Evolutionary conservation across 1,140 invertebrate species (phyloP).

Genomic region (Drosophila sp.): DNA sequence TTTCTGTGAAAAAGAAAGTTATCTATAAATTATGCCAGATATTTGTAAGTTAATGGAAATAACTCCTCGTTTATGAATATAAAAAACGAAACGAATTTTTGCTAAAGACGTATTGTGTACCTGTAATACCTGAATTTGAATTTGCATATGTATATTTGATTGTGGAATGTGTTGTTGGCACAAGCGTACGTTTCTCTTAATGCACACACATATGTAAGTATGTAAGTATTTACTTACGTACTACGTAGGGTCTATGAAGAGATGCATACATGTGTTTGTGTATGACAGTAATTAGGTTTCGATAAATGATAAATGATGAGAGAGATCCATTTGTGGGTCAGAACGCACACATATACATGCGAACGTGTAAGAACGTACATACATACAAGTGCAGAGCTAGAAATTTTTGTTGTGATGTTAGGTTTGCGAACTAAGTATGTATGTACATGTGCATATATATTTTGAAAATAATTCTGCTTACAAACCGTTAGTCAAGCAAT

Average conservation of each 20-base stretch:
- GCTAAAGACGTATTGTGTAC: conserved; percentile 11
- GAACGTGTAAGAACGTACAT: background rate
- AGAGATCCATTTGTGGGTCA: conserved; percentile 15
- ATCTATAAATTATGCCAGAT: conserved; percentile 20
- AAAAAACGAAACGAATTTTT: conserved; percentile 8
- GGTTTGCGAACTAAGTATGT: background rate
- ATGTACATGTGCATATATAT: no score
- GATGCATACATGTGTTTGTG: background rate
- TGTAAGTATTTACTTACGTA: no score
- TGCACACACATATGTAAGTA: conserved; percentile 3
- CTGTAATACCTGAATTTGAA: conserved; percentile 16
- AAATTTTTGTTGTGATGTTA: background rate
- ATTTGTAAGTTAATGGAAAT: conserved; percentile 14
- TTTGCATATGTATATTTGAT: conserved; percentile 17
- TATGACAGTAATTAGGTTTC: conserved; percentile 17
- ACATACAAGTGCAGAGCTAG: background rate
- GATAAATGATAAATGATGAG: conserved; percentile 12
- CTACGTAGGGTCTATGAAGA: conserved; percentile 3
- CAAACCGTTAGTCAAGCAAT: no score
- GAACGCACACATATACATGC: conserved; percentile 1
- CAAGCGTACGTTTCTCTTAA: conserved; percentile 14
- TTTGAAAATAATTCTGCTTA: no score
- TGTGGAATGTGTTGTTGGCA: conserved; percentile 23
- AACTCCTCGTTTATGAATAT: conserved; percentile 6
- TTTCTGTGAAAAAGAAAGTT: conserved; percentile 52